These are phyloP conservation scores for Enteromius thamalakanensis DNA, from an alignment of 2,797 vertebrate species.

Conservation along the genomic window DNA sequence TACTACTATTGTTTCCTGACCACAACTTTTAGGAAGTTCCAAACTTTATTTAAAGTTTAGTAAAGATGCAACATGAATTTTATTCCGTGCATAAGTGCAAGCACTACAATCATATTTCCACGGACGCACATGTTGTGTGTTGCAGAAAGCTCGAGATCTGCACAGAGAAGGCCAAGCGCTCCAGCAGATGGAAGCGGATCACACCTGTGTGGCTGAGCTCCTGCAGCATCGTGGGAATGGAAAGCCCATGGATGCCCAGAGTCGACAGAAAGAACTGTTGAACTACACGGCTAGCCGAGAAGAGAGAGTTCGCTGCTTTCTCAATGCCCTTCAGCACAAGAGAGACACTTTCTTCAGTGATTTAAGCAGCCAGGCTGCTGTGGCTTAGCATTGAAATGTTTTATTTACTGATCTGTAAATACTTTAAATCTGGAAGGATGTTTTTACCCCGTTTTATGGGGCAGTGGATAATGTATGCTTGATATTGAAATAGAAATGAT, in stretches of 20 bases:
- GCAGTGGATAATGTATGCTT: conserved; percentile 76
- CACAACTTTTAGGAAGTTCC: not conserved
- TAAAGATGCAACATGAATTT: not conserved
- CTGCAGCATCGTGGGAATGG: conserved; percentile 81
- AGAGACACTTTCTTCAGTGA: conserved; percentile 79
- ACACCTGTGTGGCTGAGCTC: conserved; percentile 80
- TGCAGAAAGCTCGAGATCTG: conserved; percentile 89
- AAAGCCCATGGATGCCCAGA: conserved; percentile 75
- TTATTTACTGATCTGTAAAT: conserved; percentile 62
- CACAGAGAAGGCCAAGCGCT: conserved; percentile 83
- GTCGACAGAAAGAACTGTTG: conserved; percentile 80
- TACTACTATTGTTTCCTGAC: not conserved
- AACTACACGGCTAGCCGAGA: conserved; percentile 81
- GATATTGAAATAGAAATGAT: not conserved
- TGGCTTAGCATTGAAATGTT: conserved; percentile 61
- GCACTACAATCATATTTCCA: not conserved
- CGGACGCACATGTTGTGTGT: not conserved
- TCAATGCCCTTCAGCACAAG: conserved; percentile 87
- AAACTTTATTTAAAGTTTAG: not conserved
- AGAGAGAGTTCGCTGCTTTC: conserved; percentile 87
- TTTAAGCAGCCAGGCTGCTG: conserved; percentile 64
- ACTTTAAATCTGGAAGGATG: conserved; percentile 56
- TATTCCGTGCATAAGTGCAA: not conserved
- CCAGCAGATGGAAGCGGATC: conserved; percentile 88
- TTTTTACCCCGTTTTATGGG: conserved; percentile 81